Evolutionary conservation across 2,888 invertebrate species (phyloP), one percentile per base, ranked within the genome.

Genomic region (Pseudococcus longispinus): DNA sequence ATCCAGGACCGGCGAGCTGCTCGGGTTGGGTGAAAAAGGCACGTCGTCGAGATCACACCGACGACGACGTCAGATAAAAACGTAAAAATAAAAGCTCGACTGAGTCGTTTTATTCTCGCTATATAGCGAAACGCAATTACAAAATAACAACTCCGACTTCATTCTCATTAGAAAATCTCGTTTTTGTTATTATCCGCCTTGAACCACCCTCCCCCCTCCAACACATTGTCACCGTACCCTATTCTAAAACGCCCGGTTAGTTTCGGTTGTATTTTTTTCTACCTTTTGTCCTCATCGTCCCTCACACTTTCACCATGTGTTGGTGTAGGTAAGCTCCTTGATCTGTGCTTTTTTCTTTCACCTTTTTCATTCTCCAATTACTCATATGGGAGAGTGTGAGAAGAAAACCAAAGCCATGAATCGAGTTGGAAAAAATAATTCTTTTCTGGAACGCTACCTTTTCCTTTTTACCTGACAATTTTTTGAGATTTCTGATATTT

Each of bases 161-260:
- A 32, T 74, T 74, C 74, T 74, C 74, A 74, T 74, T 74, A 74
- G 74, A 37, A 74, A 74, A 74, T 74, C 74, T 74, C 74, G 74
- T 74, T 74, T 74, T 65, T 26, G 65, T 65, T 65, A 65, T 65
- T 65, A 65, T 65, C 65, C 65, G 11, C 65, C 51, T 51, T n/a
- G 51, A 4, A 6, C 13, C 44, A 13, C 2, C 8, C 13, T 13
- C n/a, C 65, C 6, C 6, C 15, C 26, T 26, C 4, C 8, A 1
- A n/a, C 55, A 2, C n/a, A 4, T 60, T 60, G n/a, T n/a, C n/a
- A n/a, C n/a, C n/a, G n/a, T n/a, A n/a, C n/a, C 44, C 44, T 13
- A 1, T 60, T 20, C 51, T 6, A 51, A 51, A 51, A n/a, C 51
- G n/a, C 51, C 6, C 51, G 51, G 51, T n/a, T 51, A n/a, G 15